Conservation (phyloP, 2,888 invertebrate genomes). For the Apodemia mormo region DNA sequence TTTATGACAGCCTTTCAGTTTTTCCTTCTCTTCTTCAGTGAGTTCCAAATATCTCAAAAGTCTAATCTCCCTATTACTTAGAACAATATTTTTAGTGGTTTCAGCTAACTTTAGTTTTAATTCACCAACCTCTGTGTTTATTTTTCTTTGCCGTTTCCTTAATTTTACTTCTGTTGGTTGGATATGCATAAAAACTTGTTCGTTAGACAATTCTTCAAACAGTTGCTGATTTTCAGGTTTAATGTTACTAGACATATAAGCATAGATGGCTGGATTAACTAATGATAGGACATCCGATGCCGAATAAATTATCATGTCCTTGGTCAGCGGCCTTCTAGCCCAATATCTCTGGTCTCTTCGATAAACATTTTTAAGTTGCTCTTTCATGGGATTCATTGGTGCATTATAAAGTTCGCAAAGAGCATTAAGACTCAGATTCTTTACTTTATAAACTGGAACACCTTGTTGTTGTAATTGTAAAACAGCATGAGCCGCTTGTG, state of each 20-base stretch:
- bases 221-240: constrained; percentile 86
- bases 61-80: constrained; percentile 95
- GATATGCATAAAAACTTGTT: constrained; percentile 93
- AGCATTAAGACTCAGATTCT: constrained; percentile 95
- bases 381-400: constrained; percentile 94
- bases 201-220: constrained; percentile 92
- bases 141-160: constrained; percentile 93
- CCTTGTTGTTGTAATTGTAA: constrained; percentile 94
- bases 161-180: constrained; percentile 92
- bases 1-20: constrained; percentile 94
- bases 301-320: constrained; percentile 95
- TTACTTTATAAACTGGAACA: constrained; percentile 96
- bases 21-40: constrained; percentile 95
- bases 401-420: constrained; percentile 94
- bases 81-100: constrained; percentile 91
- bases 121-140: constrained; percentile 94
- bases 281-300: constrained; percentile 94
- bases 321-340: constrained; percentile 92
- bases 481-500: constrained; percentile 96
- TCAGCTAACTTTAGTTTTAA: constrained; percentile 90
- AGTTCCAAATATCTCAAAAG: constrained; percentile 93
- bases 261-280: constrained; percentile 92
- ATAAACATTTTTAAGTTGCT: constrained; percentile 93
- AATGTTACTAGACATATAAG: constrained; percentile 85
- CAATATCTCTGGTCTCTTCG: constrained; percentile 93